Conservation (phyloP, 2,888 invertebrate genomes). For the Tipula helvola region DNA sequence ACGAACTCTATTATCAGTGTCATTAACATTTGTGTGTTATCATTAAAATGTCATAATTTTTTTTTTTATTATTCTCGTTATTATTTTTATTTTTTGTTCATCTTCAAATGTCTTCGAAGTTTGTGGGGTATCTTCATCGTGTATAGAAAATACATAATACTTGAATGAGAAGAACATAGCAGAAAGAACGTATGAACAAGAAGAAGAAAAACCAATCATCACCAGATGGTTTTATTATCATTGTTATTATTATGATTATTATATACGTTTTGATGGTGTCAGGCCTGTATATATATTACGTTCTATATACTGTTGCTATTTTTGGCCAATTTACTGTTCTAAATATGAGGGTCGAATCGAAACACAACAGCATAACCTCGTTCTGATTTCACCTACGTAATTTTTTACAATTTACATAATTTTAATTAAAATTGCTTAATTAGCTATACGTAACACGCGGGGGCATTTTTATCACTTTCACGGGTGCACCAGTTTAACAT, state of each 20-base stretch:
- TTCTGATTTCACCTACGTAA: not conserved
- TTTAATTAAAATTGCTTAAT: not conserved
- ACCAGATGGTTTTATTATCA: not conserved
- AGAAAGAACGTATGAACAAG: not conserved
- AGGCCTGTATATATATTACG: not conserved
- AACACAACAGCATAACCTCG: not conserved
- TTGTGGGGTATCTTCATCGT: not conserved
- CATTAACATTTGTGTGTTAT: conserved; percentile 5
- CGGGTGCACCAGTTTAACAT: not conserved
- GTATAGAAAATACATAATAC: no score
- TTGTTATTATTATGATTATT: not conserved
- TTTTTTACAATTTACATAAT: not conserved
- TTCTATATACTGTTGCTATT: not conserved
- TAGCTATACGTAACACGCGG: not conserved
- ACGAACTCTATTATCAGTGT: conserved; percentile 8
- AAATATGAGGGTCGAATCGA: not conserved
- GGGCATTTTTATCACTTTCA: not conserved
- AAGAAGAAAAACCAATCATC: not conserved
- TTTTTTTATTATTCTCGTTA: not conserved
- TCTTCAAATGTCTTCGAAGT: not conserved
- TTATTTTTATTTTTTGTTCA: not conserved
- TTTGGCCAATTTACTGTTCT: not conserved
- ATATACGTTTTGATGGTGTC: not conserved
- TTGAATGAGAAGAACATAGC: not conserved
- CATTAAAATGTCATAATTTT: not conserved